Evolutionary conservation across 2,113 vertebrate genomes (phyloP).

Genomic region (Piliocolobus tephrosceles): DNA sequence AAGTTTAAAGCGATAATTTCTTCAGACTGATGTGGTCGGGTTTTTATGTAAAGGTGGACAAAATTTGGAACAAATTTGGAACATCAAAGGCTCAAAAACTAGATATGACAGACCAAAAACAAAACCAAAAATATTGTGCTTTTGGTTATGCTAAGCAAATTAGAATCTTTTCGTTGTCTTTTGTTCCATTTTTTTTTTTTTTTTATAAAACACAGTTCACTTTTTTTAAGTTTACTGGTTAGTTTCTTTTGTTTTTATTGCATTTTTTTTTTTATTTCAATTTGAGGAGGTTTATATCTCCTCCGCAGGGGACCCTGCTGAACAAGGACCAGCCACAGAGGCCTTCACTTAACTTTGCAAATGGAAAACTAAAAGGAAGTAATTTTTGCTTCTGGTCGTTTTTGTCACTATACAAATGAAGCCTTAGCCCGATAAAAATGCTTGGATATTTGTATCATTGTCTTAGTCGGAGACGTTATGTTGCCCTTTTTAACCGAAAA

Average conservation of each 20-base stretch:
- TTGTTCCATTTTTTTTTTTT: not conserved
- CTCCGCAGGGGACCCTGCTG: not conserved
- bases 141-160: not conserved
- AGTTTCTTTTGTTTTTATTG: not conserved
- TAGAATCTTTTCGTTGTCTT: not conserved
- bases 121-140: not conserved
- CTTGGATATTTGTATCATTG: not conserved
- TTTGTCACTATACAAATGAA: not conserved
- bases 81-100: constrained; percentile 6
- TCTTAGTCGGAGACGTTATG: not conserved
- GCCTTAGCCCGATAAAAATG: not conserved
- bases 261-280: not conserved
- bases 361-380: not conserved
- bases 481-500: not conserved
- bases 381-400: not conserved
- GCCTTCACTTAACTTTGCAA: not conserved
- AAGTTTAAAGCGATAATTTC: not conserved
- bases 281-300: not conserved
- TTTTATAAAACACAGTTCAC: not conserved
- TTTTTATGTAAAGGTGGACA: constrained; percentile 1
- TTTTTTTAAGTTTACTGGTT: not conserved
- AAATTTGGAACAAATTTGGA: not conserved
- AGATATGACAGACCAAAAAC: not conserved
- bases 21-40: not conserved
- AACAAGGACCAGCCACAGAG: not conserved